A percentile compares a stretch with the other conserved stretches of the same genome.
These are phyloP conservation scores for Psilanteris sp. DNA, from an alignment of 1,140 invertebrate species.

Conservation along the genomic window DNA sequence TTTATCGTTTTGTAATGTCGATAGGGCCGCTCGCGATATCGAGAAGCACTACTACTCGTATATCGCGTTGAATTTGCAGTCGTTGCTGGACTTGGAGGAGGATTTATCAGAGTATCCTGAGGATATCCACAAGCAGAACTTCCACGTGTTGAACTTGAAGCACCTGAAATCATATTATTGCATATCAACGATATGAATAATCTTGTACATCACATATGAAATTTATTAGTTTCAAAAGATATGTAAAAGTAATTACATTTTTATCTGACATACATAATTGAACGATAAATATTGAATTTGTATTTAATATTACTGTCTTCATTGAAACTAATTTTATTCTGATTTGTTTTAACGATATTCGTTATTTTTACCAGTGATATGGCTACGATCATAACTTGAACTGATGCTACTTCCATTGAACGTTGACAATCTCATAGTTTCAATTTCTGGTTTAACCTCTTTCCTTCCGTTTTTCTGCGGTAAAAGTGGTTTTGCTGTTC, in stretches of 20 bases:
- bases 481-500: slow-evolving; percentile 71
- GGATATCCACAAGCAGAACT: slow-evolving; percentile 84
- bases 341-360: background rate
- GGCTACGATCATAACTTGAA: slow-evolving; percentile 87
- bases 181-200: too few species aligned
- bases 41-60: slow-evolving; percentile 81
- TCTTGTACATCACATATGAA: too few species aligned
- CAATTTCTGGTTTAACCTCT: slow-evolving; percentile 78
- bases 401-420: slow-evolving; percentile 82
- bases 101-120: slow-evolving; percentile 88
- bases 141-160: slow-evolving; percentile 87
- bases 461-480: slow-evolving; percentile 77
- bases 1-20: slow-evolving; percentile 88
- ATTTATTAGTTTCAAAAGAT: too few species aligned
- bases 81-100: slow-evolving; percentile 92
- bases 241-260: too few species aligned
- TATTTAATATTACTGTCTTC: too few species aligned
- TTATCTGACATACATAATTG: too few species aligned
- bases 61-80: slow-evolving; percentile 82
- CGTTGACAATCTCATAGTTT: slow-evolving; percentile 83
- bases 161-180: too few species aligned
- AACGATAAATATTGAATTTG: too few species aligned
- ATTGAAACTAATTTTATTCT: too few species aligned
- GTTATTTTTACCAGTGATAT: slow-evolving; percentile 82
- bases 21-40: slow-evolving; percentile 83